Evolutionary conservation across 2,797 vertebrate species (phyloP), one percentile per base, ranked within the genome.

Genomic region (Oryzias sinensis): DNA sequence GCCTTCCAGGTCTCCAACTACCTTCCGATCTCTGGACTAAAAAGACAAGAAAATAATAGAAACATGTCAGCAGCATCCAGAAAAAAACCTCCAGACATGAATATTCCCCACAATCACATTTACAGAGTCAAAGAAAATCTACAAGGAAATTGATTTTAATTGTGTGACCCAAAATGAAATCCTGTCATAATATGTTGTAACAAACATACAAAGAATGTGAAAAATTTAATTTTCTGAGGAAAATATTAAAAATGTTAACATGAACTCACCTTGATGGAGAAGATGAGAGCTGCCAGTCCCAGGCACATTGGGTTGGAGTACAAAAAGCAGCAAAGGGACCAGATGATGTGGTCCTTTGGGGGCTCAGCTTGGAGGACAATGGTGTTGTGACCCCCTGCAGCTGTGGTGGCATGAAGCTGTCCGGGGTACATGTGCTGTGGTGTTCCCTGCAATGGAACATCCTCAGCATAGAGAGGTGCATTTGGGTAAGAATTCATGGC

Each of bases 11-110:
- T 89, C 77, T 27, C 85, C 85, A 7, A 14, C 29, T 53, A 83
- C 0, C 67, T 83, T 89, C 17, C 48, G 49, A 59, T 90, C 86
- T 70, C 88, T 75, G 44, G 88, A 59, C 86, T 90, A 61, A 1
- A 65, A 62, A 11, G 1, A 69, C 6, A 42, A 43, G 51, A 74
- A 5, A 27, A 27, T 5, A 27, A 27, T 6, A 27, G 6, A 27
- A 27, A 5, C 5, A 1, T 27, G 25, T 27, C 25, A 27, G 27
- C 27, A 27, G 27, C 27, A 27, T 27, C 5, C 27, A 27, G 27
- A 27, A 27, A 37, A 37, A 4, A 37, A 13, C 20, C 33, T 37
- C 33, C 33, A 37, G 33, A 37, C 33, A 37, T 37, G 2, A 37
- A 37, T 37, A 11, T 37, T 37, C 33, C 9, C 33, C 9, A 11